Evolutionary conservation across 2,113 vertebrate genomes (phyloP).

Genomic region (Chrysemys picta): DNA sequence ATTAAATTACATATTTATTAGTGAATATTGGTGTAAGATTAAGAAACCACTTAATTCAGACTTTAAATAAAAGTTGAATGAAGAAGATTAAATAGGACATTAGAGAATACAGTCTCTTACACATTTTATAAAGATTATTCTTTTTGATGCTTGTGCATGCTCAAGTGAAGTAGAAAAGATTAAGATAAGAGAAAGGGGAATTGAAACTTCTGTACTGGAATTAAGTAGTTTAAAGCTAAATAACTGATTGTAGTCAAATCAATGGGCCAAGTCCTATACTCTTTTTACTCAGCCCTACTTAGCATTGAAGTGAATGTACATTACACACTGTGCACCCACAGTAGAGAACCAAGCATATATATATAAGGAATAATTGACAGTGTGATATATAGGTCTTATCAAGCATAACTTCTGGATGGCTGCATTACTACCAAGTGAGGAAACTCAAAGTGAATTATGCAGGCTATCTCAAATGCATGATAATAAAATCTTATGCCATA

Average conservation of each 20-base stretch:
- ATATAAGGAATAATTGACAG: fast-evolving
- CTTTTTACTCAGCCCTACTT: background rate
- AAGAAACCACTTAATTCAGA: background rate
- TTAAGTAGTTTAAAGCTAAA: background rate
- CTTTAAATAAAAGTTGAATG: conserved; percentile 7
- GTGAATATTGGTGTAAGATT: background rate
- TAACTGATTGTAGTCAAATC: background rate
- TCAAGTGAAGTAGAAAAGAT: background rate
- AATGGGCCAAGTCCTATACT: background rate
- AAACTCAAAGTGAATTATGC: background rate
- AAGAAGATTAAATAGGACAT: background rate
- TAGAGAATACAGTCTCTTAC: background rate
- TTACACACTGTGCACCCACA: too few species aligned
- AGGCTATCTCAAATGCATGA: background rate
- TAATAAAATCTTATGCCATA: background rate
- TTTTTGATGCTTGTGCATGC: conserved; percentile 1
- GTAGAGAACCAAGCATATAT: background rate
- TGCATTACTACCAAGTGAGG: background rate
- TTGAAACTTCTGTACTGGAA: background rate
- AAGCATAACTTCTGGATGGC: background rate
- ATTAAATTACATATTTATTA: conserved; percentile 4
- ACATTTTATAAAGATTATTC: background rate
- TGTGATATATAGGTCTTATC: background rate
- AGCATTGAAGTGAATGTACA: background rate
- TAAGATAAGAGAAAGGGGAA: conserved; percentile 30